Evolutionary conservation across 2,113 vertebrate genomes (phyloP), one percentile per base, ranked within the genome.

Genomic region (Aphelocoma coerulescens): DNA sequence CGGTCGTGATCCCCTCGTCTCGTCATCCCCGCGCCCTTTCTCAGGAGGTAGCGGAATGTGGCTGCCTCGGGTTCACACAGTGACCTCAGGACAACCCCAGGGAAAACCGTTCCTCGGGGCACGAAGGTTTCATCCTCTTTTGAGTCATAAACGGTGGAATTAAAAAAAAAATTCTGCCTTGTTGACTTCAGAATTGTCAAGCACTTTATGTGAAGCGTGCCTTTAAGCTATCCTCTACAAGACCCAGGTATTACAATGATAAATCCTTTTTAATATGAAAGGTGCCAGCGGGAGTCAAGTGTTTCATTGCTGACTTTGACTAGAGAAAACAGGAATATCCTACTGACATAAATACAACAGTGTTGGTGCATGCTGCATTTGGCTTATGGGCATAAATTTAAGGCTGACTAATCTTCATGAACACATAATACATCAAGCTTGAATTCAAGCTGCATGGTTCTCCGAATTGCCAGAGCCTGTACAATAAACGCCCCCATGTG

Each of bases 21-120:
- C 10, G 0, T 6, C 23, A 3, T 1, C 1, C 0, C 1, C 1
- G 3, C 0, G 13, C 5, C 3, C 0, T 6, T 21, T 33, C 5
- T 9, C 1, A 0, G 4, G 18, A 16, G 41, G 3, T 7, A 7
- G 32, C 3, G 13, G 6, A 5, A 4, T 26, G 33, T 7, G 44
- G 8, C 20, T 48, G 35, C 3, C 5, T 3, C 1, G 9, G 10
- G 16, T 2, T 39, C 27, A 7, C 10, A 0, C 37, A 4, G 27
- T 3, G 8, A 26, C 6, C 3, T 11, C 8, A 17, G 24, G 19
- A 2, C 17, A 24, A 0, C 3, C 4, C 3, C 1, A 1, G 13
- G 12, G 33, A 32, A 4, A 37, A 8, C 0, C 2, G 8, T 30
- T 57, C 3, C 5, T 37, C 3, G 5, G 2, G 7, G 6, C 11